Evolutionary conservation across 1,140 invertebrate species (phyloP).

Genomic region (Notospermus geniculatus): DNA sequence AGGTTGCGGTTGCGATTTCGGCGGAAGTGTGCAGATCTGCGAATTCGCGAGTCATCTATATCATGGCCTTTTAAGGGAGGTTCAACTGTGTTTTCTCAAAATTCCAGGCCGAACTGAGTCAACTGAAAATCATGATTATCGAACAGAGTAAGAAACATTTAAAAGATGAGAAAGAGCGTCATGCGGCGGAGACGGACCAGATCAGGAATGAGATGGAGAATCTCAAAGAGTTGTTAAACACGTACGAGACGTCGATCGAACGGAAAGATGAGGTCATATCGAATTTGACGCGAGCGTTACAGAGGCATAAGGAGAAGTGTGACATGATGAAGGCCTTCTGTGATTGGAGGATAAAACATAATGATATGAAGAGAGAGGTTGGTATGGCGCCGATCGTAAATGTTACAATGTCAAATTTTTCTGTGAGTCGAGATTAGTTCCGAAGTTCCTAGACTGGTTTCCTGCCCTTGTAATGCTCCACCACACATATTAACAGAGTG

Average conservation of each 20-base stretch:
- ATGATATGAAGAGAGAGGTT: constrained; percentile 45
- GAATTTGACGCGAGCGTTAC: constrained; percentile 48
- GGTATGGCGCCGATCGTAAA: constrained; percentile 9
- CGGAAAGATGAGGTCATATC: constrained; percentile 50
- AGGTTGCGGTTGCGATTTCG: too few species aligned
- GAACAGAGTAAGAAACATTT: constrained; percentile 33
- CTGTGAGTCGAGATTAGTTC: not conserved
- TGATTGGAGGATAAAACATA: constrained; percentile 44
- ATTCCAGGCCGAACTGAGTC: constrained; percentile 28
- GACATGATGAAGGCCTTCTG: constrained; percentile 42
- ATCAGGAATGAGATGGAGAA: constrained; percentile 42
- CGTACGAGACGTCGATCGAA: constrained; percentile 47
- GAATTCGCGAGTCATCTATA: too few species aligned
- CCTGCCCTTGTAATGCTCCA: too few species aligned
- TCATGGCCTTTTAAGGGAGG: not conserved
- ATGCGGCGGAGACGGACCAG: constrained; percentile 31
- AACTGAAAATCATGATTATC: constrained; percentile 40
- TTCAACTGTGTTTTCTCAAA: not conserved
- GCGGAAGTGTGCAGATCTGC: too few species aligned
- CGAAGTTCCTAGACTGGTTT: too few species aligned
- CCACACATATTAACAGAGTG: too few species aligned
- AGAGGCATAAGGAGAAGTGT: constrained; percentile 44
- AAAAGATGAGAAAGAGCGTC: constrained; percentile 34
- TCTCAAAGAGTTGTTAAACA: constrained; percentile 45
- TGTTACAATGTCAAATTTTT: too few species aligned